phyloP scores from a whole-genome alignment of 2,888 invertebrate genomes.

The Ephialtes manifestator region DNA sequence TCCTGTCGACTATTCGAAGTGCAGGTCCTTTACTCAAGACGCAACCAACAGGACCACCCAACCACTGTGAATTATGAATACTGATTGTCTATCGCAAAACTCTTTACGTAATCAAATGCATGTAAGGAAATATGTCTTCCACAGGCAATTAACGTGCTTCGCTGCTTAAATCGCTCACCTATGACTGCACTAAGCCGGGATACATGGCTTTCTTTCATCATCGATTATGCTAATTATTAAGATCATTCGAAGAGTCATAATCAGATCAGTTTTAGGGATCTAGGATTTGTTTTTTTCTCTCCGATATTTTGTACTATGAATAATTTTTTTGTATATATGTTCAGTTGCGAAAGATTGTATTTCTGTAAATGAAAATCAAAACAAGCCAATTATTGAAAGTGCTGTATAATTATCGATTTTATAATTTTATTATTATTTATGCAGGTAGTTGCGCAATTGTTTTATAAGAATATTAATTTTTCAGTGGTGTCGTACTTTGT shows the following conservation, averaged over 20 bases:
- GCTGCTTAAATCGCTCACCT: not conserved
- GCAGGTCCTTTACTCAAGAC: not conserved
- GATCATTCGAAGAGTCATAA: not conserved
- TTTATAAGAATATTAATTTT: no score
- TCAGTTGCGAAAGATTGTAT: not conserved
- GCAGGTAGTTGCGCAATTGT: no score
- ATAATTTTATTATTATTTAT: no score
- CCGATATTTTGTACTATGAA: not conserved
- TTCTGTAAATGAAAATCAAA: no score
- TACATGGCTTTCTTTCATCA: not conserved
- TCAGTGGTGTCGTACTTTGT: no score
- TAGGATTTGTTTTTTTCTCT: not conserved
- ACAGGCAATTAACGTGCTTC: not conserved
- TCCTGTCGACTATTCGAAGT: conserved; percentile 23
- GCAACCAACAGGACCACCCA: conserved; percentile 3
- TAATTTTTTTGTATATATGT: not conserved
- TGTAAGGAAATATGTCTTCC: not conserved
- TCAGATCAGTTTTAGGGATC: not conserved
- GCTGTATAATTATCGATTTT: no score
- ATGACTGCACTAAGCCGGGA: not conserved
- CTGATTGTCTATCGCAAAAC: not conserved
- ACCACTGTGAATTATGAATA: not conserved
- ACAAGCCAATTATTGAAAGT: no score
- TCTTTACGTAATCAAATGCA: conserved; percentile 12
- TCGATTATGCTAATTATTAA: not conserved